A percentile compares a stretch with the other conserved stretches of the same genome.
phyloP scores from a whole-genome alignment of 2,888 invertebrate genomes.

The Tinea pellionella region DNA sequence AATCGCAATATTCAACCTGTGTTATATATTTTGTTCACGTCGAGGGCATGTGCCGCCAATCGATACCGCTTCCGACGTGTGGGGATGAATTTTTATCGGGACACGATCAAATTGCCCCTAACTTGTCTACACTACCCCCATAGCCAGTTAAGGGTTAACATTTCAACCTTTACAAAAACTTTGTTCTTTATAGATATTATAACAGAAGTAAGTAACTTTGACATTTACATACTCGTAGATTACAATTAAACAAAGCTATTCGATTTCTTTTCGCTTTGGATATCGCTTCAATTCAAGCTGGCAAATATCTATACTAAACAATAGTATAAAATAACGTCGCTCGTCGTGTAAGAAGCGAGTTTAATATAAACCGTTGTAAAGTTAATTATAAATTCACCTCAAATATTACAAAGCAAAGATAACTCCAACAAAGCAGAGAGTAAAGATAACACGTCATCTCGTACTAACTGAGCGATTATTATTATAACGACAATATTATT shows the following conservation, averaged over 20 bases:
- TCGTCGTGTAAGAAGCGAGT: neutral
- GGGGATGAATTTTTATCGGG: constrained; percentile 1
- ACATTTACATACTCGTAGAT: too few species aligned
- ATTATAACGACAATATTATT: neutral
- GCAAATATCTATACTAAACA: too few species aligned
- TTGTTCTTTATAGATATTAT: too few species aligned
- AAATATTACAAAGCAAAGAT: constrained; percentile 3
- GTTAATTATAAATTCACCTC: constrained; percentile 5
- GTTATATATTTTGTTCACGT: neutral
- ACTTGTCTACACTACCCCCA: neutral
- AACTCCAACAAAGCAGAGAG: neutral
- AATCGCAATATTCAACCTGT: neutral
- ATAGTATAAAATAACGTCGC: too few species aligned
- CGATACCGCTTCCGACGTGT: neutral
- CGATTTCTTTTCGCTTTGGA: too few species aligned
- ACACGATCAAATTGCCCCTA: constrained; percentile 1
- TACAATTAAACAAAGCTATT: too few species aligned
- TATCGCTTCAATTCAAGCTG: too few species aligned
- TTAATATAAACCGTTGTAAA: neutral
- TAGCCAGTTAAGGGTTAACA: neutral
- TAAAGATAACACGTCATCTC: neutral
- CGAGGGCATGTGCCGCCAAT: neutral
- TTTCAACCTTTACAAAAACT: neutral
- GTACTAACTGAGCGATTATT: neutral
- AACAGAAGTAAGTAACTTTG: too few species aligned